Base-by-base conservation (phyloP, 30 jellyfish, hydroid and myxozoan genomes). In the Nemopilema nomurai region DNA sequence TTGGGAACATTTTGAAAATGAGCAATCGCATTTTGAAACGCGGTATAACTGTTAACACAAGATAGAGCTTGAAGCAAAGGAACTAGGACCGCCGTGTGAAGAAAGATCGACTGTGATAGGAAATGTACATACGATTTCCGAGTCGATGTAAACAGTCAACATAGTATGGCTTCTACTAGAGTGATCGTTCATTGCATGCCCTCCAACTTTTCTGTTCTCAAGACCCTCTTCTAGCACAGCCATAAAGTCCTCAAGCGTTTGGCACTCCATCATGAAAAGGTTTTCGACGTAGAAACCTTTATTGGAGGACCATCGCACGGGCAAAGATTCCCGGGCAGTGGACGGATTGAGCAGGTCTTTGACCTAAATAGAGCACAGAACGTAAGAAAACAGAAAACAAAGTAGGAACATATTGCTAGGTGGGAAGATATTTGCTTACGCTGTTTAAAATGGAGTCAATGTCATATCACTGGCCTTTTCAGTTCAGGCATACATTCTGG, bases 141-240 rank as follows among this genome's bases (percentile, higher is more conserved):
- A 84, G 32, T 95, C 97, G n/a, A 95, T 82, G 30, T 81, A 77
- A 1, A 95, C 88, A 52, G 97, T 95, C 64, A 95, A 75, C 96
- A 95, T 95, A 16, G 97, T 83, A 69, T 95, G 99, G 57, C 99
- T 90, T 77, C 99, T 69, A 74, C 99, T 95, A 19, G 99, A 95
- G 79, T 95, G 87, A 51, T 95, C 99, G 79, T 95, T 95, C 92
- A 95, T 68, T 18, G 97, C 90, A 74, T 95, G 97, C 0, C 85
- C 95, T 13, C 99, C 97, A 41, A 95, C 93, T 80, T 95, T 96
- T n/a, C 97, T 70, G 67, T 92, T 77, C 69, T 51, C 76, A 0
- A 83, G 88, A 23, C 98, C 99, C 67, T 95, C 99, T 27, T 76
- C 84, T 17, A 95, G 82, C 17, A 90, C 94, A 8, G 70, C 87